Evolutionary conservation across 2,113 vertebrate species (phyloP).

Genomic region (Peromyscus polionotus): DNA sequence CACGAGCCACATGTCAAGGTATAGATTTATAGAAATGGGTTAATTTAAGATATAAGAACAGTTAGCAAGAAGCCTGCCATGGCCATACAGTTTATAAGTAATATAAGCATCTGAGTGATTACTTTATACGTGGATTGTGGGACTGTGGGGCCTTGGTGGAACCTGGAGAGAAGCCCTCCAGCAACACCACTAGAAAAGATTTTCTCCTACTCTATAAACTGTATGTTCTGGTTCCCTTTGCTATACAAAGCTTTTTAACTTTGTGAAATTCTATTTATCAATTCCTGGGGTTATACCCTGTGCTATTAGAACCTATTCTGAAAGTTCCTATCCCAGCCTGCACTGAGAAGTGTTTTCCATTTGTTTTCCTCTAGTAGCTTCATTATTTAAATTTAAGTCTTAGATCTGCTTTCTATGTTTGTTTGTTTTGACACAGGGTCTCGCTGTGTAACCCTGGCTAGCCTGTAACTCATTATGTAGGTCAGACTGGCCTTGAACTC

Average conservation of each 20-base stretch:
- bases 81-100: no score
- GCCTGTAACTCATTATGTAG: not conserved
- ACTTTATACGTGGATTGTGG: no score
- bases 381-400: not conserved
- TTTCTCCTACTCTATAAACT: not conserved
- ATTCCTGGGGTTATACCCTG: not conserved
- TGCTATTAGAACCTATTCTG: not conserved
- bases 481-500: not conserved
- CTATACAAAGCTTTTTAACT: not conserved
- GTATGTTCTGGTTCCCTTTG: not conserved
- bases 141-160: no score
- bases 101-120: no score
- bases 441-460: not conserved
- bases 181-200: not conserved
- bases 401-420: not conserved
- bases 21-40: no score
- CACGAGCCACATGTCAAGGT: no score
- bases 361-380: not conserved
- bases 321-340: not conserved
- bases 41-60: no score
- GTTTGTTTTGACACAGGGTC: not conserved
- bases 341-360: not conserved
- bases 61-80: no score
- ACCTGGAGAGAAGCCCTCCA: no score
- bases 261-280: not conserved